Evolutionary conservation across 2,888 invertebrate genomes (phyloP), one percentile per base, ranked within the genome.

Genomic region (Apamea crenata): DNA sequence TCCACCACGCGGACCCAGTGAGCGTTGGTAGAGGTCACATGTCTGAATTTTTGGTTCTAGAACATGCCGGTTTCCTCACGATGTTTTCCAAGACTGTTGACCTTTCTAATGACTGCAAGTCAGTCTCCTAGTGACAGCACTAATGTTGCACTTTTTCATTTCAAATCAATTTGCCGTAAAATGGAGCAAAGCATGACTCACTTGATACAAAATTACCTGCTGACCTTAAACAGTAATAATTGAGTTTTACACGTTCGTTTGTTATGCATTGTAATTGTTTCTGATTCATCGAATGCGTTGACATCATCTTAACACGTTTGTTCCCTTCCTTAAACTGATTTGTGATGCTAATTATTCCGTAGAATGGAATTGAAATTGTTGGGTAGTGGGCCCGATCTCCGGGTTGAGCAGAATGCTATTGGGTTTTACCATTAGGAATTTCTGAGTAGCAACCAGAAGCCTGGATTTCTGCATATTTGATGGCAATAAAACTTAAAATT

Each of bases 241-340:
- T 74, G 77, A 61, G 74, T 81, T 78, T 72, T 80, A 86, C 74
- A 81, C 68, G 68, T 84, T 69, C 40, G 72, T 76, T 69, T 80
- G 74, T 80, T 53, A 76, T 69, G 78, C 80, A 63, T 77, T 78
- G 65, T 86, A 85, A 84, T 81, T 84, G 63, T 70, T 47, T 72
- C 79, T 83, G 83, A 83, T 71, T 88, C 83, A 86, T 86, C 32
- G 72, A 81, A 81, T 78, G 61, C 29, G 74, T 87, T 88, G 74
- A 85, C 78, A 83, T 89, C 77, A 83, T 67, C 53, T 71, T 65
- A 69, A 47, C 40, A 44, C 44, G n/a, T 66, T 66, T 53, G 56
- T 78, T 73, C n/a, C 40, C 77, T 77, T 65, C 63, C 74, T 68
- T 56, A 47, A 67, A 73, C 32, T 47, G 50, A 59, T 69, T 80